Conservation (phyloP, 2,113 vertebrate species). For the Pachycephala philippinensis region DNA sequence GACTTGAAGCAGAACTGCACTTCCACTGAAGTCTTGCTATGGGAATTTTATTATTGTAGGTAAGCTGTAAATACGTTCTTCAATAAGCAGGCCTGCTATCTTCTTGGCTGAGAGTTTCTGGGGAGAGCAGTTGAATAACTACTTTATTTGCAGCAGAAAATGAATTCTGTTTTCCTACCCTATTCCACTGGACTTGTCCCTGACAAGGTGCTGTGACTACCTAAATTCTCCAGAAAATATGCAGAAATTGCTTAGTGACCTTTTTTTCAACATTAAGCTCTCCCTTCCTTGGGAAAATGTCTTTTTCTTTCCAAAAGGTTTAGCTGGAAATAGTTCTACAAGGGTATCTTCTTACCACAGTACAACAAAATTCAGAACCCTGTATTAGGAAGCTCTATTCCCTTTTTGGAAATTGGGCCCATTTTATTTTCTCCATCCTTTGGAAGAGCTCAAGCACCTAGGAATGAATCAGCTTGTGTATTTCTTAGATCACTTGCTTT, state of each 20-base stretch:
- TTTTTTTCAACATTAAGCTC: not conserved
- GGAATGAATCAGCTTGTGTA: not conserved
- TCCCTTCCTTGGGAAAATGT: not conserved
- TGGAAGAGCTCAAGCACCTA: not conserved
- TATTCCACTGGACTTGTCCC: not conserved
- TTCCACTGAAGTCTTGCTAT: not conserved
- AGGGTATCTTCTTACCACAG: not conserved
- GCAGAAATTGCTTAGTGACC: not conserved
- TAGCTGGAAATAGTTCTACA: not conserved
- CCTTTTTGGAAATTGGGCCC: not conserved
- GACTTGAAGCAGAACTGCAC: not conserved
- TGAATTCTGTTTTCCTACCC: not conserved
- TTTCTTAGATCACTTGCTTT: not conserved
- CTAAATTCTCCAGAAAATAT: not conserved
- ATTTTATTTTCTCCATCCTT: not conserved
- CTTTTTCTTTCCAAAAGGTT: not conserved
- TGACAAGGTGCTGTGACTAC: not conserved
- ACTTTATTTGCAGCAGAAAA: slow-evolving; percentile 8
- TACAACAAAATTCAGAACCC: not conserved
- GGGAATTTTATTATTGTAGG: not conserved
- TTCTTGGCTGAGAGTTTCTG: not conserved
- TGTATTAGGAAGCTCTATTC: not conserved
- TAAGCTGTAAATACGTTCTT: not conserved
- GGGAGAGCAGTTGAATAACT: not conserved
- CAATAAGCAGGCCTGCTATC: not conserved